Evolutionary conservation across 2,797 vertebrate genomes (phyloP).

Genomic region (Psittacula derbiana): DNA sequence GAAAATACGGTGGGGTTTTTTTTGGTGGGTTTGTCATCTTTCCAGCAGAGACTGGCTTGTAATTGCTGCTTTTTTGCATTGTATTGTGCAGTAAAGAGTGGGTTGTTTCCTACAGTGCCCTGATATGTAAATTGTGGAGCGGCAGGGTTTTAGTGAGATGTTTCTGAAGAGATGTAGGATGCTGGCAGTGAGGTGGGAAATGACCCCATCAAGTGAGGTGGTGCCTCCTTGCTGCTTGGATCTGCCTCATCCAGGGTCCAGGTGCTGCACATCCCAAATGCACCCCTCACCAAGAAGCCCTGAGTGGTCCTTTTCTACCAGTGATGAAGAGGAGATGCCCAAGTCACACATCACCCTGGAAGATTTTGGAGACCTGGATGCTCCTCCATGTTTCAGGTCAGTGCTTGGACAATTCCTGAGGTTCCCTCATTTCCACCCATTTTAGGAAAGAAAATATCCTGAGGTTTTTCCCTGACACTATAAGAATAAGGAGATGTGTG

Average conservation of each 20-base stretch:
- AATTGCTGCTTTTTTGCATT: neutral
- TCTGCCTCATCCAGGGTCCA: neutral
- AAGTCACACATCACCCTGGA: neutral
- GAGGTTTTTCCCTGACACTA: rapidly evolving
- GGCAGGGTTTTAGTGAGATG: neutral
- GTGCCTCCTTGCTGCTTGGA: neutral
- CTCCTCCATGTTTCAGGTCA: neutral
- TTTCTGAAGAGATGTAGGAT: neutral
- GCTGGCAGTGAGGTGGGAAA: neutral
- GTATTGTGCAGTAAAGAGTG: neutral
- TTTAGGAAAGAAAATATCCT: neutral
- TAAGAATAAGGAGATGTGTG: rapidly evolving
- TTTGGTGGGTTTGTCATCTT: neutral
- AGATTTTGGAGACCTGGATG: neutral
- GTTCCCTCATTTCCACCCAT: neutral
- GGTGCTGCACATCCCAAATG: neutral
- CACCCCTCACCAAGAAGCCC: neutral
- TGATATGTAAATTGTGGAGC: neutral
- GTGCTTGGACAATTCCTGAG: neutral
- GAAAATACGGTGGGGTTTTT: neutral
- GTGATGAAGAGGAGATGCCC: neutral
- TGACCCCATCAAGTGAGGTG: rapidly evolving
- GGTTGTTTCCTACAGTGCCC: neutral
- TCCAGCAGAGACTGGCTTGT: neutral
- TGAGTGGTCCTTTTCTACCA: neutral